Base-by-base conservation (phyloP, 2,888 invertebrate genomes). In the Drepanosiphum platanoidis region DNA sequence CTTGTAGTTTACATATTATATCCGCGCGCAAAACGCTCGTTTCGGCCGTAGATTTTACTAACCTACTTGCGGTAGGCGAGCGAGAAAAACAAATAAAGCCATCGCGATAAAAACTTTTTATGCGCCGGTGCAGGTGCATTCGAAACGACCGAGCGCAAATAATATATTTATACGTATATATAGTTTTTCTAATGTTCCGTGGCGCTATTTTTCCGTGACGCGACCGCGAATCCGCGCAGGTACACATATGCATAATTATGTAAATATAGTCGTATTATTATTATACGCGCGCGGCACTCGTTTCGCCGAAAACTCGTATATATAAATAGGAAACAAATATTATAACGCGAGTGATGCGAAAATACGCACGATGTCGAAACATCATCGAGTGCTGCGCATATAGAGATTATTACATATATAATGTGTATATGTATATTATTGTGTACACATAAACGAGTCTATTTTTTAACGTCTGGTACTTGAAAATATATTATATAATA, bases 21-120 rank as follows among this genome's bases (percentile, higher is more conserved):
- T 27, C 27, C 61, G 61, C 27, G 61, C 27, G 9, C n/a, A n/a
- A 61, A 61, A 61, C 11, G 61, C n/a, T n/a, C 61, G 61, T n/a
- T 61, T 61, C 27, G 61, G 61, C 27, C n/a, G 61, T 61, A 27
- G 61, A n/a, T 61, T 27, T 61, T 61, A 27, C n/a, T 61, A 61
- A 61, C 61, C 61, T 61, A 61, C 61, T 61, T 61, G n/a, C n/a
- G n/a, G n/a, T n/a, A n/a, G n/a, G n/a, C n/a, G 9, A 27, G 27
- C 22, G 61, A 61, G 27, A 61, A 61, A 61, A 61, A 61, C n/a
- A 61, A 61, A 61, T 61, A 61, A 22, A 61, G n/a, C n/a, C n/a
- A n/a, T 61, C 61, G n/a, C n/a, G n/a, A n/a, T 61, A 61, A 27
- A n/a, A 61, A 61, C 27, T 61, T 5, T 27, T 27, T 27, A n/a